Evolutionary conservation across 2,888 invertebrate genomes (phyloP), one percentile per base, ranked within the genome.

Genomic region (Anodontia alba): DNA sequence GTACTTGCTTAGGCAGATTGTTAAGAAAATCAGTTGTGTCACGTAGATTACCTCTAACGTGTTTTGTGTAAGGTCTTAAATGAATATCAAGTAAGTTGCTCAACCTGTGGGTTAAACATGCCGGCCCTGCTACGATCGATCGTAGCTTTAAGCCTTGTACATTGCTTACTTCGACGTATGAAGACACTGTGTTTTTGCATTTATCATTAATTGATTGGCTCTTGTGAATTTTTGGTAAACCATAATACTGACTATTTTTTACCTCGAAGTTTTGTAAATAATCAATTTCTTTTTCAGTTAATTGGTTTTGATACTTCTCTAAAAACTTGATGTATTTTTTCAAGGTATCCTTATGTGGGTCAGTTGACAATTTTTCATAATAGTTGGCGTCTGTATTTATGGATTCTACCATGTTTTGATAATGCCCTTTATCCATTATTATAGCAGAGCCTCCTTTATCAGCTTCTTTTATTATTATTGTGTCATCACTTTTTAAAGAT

Each of bases 201-300:
- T 57, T n/a, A n/a, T n/a, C n/a, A n/a, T n/a, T n/a, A n/a, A n/a
- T n/a, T n/a, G n/a, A n/a, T n/a, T n/a, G n/a, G 29, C 57, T 57
- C 17, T 57, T 57, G 57, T 57, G 57, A 26, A 57, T 57, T 49
- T 49, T 49, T 15, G 49, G 26, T 23, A 8, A 10, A 20, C 29
- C 57, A 29, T 26, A 57, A 57, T 26, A 26, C 17, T 26, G 29
- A 8, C 29, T 57, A 26, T 3, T 26, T 57, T 57, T 29, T 8
- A 8, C 29, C 29, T 29, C 26, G 29, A 57, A 26, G 10, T 5
- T 57, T 20, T 57, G 26, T 10, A 57, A 7, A 29, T 57, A 57
- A 57, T 57, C 57, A 8, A 57, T 7, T 57, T 57, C 57, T 57
- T 57, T 57, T 57, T 57, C 57, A 20, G 57, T n/a, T n/a, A n/a